phyloP scores from a whole-genome alignment of 2,113 vertebrate species.

The Lipotes vexillifer region DNA sequence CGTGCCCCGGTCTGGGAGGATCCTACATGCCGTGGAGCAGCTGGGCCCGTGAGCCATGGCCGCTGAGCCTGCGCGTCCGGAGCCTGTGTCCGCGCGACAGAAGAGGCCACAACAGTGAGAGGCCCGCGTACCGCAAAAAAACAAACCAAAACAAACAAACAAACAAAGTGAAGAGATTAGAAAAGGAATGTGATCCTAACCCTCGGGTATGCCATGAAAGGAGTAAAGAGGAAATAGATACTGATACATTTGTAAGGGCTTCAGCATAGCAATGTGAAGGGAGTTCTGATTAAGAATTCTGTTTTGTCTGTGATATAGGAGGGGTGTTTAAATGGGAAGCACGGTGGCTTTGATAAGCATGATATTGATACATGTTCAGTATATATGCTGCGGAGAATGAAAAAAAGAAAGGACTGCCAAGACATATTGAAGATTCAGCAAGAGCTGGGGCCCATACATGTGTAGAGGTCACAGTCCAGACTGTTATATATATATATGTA shows the following conservation, averaged over 20 bases:
- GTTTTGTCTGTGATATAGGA: neutral
- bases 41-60: no score
- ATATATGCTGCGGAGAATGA: neutral
- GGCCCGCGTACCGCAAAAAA: no score
- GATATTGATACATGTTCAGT: neutral
- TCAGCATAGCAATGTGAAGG: neutral
- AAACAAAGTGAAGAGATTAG: neutral
- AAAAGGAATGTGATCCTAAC: neutral
- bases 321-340: neutral
- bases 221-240: neutral
- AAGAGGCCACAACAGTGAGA: no score
- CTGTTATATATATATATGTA: neutral
- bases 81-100: no score
- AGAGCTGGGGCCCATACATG: neutral
- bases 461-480: neutral
- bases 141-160: no score
- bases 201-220: accelerated
- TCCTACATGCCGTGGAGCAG: no score
- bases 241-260: neutral
- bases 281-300: neutral
- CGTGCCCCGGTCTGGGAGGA: no score
- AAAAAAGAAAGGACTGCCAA: neutral
- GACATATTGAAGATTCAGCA: neutral
- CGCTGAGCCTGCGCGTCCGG: no score
- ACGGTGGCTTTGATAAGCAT: neutral